A percentile compares a stretch with the other conserved stretches of the same genome.
Evolutionary conservation across 23 tunicate genomes (phyloP).

Genomic region (Oikopleura vanhoeffeni): DNA sequence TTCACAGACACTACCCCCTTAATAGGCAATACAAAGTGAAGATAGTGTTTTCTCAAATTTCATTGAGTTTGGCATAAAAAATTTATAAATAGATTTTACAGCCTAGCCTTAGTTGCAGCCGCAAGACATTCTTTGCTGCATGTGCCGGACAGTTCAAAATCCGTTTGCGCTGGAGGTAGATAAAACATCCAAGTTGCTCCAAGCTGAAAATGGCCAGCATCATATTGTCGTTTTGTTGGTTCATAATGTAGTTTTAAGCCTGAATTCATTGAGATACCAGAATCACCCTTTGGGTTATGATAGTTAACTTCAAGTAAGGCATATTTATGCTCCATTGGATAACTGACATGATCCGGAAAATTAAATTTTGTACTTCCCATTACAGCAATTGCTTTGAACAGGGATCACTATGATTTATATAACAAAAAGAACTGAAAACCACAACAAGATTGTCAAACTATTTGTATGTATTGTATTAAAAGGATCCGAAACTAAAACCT

Average conservation of each 20-base stretch:
- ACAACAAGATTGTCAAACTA: no score
- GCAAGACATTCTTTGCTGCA: not conserved
- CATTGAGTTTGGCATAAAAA: no score
- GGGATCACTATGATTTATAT: no score
- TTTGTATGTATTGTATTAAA: no score
- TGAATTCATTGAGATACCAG: not conserved
- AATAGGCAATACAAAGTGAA: no score
- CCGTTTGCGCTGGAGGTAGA: not conserved
- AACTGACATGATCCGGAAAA: not conserved
- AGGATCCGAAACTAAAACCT: no score
- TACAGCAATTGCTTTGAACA: not conserved
- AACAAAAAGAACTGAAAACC: no score
- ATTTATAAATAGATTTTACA: no score
- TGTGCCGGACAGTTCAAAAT: not conserved
- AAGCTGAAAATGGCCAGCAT: not conserved
- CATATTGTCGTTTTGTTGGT: not conserved
- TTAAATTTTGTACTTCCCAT: not conserved
- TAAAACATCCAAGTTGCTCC: slow-evolving; percentile 16
- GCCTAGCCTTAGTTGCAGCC: not conserved
- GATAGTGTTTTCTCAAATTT: no score
- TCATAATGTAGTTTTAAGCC: not conserved
- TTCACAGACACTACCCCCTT: no score
- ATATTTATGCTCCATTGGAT: not conserved
- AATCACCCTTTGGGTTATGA: not conserved
- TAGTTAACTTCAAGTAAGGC: not conserved